Evolutionary conservation across 2,888 invertebrate genomes (phyloP), one percentile per base, ranked within the genome.

Genomic region (Oxycera nigricornis): DNA sequence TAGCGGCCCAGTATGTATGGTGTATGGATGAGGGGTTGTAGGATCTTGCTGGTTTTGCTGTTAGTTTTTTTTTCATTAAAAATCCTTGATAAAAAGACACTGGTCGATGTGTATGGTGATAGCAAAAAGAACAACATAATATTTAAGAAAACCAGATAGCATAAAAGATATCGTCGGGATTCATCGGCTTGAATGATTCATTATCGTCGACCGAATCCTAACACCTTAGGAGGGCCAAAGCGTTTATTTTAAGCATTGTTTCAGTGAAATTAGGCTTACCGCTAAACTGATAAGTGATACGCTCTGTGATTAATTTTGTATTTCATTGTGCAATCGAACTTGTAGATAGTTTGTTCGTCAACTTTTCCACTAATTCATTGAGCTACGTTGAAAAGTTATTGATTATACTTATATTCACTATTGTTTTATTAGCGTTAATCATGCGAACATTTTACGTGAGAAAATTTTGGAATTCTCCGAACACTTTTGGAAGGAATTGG

Each of bases 391-490:
- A 35, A 46, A 14, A 46, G 4, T 46, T 46, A 46, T 3, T 46
- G 46, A 7, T n/a, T 14, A n/a, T 46, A 46, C 46, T 7, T 17
- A 46, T 46, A n/a, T 3, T 14, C 3, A 2, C 46, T 46, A 73
- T 76, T 78, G 81, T 79, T 80, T 82, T 82, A 82, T 82, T 81
- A 81, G 79, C 77, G 78, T 78, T 79, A 73, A 80, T 79, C 82
- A 82, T 83, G 82, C 83, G 78, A 82, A 80, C 79, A 80, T 80
- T 80, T 81, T 80, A 81, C 83, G 81, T 83, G 83, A 82, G 84
- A 83, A 83, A 82, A 81, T 76, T 80, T 39, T 2, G 22, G 24
- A 39, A 22, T 39, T 39, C 7, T 61, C 2, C n/a, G 17, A 24
- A 24, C 3, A 6, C 55, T 35, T 62, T 17, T 7, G 20, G 14